Evolutionary conservation across 2,888 invertebrate species (phyloP), one percentile per base, ranked within the genome.

Genomic region (Glaucopsyche alexis): DNA sequence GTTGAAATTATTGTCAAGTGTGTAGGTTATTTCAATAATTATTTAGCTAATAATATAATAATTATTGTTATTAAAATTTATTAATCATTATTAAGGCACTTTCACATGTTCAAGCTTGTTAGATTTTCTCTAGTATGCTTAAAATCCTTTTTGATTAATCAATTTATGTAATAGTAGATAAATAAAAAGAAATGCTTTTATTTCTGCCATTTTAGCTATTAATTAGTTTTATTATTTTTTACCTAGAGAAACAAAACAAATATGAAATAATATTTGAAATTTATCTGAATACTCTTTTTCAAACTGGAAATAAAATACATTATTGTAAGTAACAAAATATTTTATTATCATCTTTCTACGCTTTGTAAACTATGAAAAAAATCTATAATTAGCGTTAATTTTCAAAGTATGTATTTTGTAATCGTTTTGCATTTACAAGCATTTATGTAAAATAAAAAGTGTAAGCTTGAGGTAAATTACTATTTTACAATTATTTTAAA

Each of bases 381-480:
- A 1, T 11, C 13, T 55, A 55, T 9, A 16, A 55, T 49, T n/a
- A n/a, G 1, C 5, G 50, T 29, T 29, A 60, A 60, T 6, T 60
- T 29, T 7, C 29, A 11, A 13, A 14, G 60, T 60, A 29, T 29
- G 29, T 29, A 60, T 60, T 60, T 60, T 60, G 29, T 60, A 60
- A 60, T 60, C 13, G 14, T 60, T 60, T 60, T 38, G 60, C 60
- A 60, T 60, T 38, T 60, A 60, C 38, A 60, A 29, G 60, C 60
- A 60, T 60, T 60, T 60, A 60, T 60, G 11, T 60, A 29, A 38
- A 55, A 11, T 55, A 11, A 8, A 49, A 49, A 49, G 49, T 49
- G 11, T 13, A 49, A 49, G 49, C 5, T 42, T 5, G 42, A 42
- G 7, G 1, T 42, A 42, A 8, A 42, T 42, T 42, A 42, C 1